phyloP scores from a whole-genome alignment of 2,113 vertebrate species.

The Gymnorhina tibicen region DNA sequence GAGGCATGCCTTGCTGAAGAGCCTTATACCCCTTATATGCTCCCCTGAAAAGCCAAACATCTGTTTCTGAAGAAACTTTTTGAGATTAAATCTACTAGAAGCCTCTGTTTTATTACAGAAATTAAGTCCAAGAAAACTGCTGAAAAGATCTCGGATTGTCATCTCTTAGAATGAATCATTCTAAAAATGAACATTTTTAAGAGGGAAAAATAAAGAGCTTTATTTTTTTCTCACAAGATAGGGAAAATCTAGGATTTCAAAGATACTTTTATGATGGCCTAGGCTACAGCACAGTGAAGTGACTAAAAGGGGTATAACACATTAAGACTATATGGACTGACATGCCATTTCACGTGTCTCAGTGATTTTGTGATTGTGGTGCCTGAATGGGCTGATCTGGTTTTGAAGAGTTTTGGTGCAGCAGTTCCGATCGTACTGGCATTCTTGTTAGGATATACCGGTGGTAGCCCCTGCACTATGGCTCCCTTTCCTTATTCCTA shows the following conservation, averaged over 20 bases:
- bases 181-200: not conserved
- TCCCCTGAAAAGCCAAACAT: not conserved
- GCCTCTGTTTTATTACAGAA: not conserved
- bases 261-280: not conserved
- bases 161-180: not conserved
- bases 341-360: not conserved
- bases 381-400: accelerated
- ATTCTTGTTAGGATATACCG: accelerated
- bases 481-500: not conserved
- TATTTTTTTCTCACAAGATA: not conserved
- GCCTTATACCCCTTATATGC: accelerated
- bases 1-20: not conserved
- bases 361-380: not conserved
- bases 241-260: not conserved
- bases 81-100: not conserved
- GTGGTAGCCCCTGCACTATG: accelerated
- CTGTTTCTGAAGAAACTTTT: not conserved
- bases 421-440: not conserved
- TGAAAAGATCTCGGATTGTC: not conserved
- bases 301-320: not conserved
- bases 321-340: not conserved
- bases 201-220: not conserved
- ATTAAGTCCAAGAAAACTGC: not conserved
- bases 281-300: not conserved
- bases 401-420: not conserved